Base-by-base conservation (phyloP, 2,888 invertebrate species). In the Idaea aversata region DNA sequence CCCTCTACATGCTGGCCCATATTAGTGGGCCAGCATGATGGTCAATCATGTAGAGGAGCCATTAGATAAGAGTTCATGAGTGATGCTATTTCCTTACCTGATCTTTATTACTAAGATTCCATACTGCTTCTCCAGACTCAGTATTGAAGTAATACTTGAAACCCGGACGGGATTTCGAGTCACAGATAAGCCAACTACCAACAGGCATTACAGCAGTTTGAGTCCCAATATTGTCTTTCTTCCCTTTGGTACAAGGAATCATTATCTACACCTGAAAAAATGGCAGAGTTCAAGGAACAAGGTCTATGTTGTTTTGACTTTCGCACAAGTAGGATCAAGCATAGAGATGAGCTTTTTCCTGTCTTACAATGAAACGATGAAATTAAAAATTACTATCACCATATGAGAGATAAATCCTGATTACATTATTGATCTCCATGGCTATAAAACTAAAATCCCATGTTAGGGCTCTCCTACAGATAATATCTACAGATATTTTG, bases 91-190 rank as follows among this genome's bases (percentile, higher is more conserved):
- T 57, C 62, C 68, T 70, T 78, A 89, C 91, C 81, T 47, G 47
- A 47, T 89, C 87, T 16, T 75, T 65, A 63, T 83, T 80, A 68
- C 85, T 85, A 68, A 88, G 74, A 75, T 89, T 85, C 90, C 90
- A 91, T 25, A 75, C 84, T 69, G 88, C 77, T 75, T 86, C 77
- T 57, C 89, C 88, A 67, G 87, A 88, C 1, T 78, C 16, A 34
- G 85, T 86, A 66, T 91, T 90, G 67, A 88, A 88, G 71, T 88
- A 90, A 74, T 88, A 91, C 63, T 83, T 77, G 59, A 76, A 74
- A 7, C 86, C 87, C 61, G 76, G 73, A 65, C 85, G 79, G 4
- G 86, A 83, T 70, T 82, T 88, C 5, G 91, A 91, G 63, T 81
- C 78, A 69, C 83, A 83, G 47, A 86, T 69, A 65, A 87, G 72